These are phyloP conservation scores for Lichenostomus cassidix DNA, from an alignment of 2,113 vertebrate species.

Conservation along the genomic window DNA sequence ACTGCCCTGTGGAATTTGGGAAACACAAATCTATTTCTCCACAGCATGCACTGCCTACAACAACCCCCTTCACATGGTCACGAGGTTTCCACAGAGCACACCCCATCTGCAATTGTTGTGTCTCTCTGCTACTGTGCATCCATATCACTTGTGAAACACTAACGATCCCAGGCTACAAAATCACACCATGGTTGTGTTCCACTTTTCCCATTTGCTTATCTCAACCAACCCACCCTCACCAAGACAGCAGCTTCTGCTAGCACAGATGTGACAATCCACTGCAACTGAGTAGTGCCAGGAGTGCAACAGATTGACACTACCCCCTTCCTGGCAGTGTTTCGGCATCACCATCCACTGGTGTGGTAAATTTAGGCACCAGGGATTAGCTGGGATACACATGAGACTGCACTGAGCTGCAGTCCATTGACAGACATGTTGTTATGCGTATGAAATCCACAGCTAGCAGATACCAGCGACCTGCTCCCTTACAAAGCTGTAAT, in stretches of 20 bases:
- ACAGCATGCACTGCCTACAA: neutral
- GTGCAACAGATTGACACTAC: neutral
- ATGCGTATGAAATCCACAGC: neutral
- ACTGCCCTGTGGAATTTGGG: neutral
- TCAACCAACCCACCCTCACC: neutral
- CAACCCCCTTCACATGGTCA: neutral
- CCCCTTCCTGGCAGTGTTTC: neutral
- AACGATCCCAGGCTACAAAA: neutral
- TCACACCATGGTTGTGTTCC: neutral
- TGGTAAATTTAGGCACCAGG: neutral
- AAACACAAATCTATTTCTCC: neutral
- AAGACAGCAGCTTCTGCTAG: neutral
- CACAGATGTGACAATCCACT: neutral
- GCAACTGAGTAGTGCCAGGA: neutral
- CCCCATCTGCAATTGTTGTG: neutral
- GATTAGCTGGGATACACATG: neutral
- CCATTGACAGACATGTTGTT: neutral
- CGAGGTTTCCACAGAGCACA: neutral
- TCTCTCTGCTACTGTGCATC: neutral
- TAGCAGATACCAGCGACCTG: neutral
- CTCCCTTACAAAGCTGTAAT: neutral
- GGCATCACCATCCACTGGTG: fast-evolving
- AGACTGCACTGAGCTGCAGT: neutral
- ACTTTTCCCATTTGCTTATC: neutral
- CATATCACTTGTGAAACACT: neutral